A percentile compares a stretch with the other conserved stretches of the same genome.
These are phyloP conservation scores for Dallia pectoralis DNA, from an alignment of 2,797 vertebrate genomes.

Conservation along the genomic window DNA sequence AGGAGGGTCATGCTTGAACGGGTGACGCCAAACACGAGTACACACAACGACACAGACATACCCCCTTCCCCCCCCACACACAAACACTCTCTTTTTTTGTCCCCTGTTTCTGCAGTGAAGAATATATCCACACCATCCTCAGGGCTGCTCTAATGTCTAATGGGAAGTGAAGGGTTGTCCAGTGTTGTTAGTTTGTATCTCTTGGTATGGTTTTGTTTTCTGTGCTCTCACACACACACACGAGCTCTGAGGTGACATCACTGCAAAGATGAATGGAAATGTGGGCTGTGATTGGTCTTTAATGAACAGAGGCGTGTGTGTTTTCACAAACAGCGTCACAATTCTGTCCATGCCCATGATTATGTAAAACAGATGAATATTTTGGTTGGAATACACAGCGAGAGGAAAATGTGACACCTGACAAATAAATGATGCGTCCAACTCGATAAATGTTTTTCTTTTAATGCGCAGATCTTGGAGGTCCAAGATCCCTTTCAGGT, in stretches of 20 bases:
- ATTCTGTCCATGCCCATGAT: neutral
- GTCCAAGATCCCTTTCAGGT: neutral
- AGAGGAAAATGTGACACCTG: neutral
- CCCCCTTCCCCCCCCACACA: slow-evolving; percentile 2
- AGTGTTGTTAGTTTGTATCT: slow-evolving; percentile 63
- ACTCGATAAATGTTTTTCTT: neutral
- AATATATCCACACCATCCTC: slow-evolving; percentile 68
- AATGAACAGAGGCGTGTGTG: neutral
- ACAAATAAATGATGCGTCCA: neutral
- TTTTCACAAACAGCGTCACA: neutral
- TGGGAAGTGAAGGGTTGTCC: slow-evolving; percentile 71
- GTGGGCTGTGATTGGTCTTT: neutral
- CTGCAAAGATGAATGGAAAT: neutral
- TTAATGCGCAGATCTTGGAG: neutral
- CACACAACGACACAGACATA: slow-evolving; percentile 14
- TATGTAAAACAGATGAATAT: neutral
- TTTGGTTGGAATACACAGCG: neutral
- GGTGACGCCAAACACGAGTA: neutral
- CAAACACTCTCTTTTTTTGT: slow-evolving; percentile 35
- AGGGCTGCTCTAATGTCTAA: slow-evolving; percentile 67
- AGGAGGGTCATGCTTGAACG: neutral
- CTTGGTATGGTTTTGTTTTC: slow-evolving; percentile 21
- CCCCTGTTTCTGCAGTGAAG: slow-evolving; percentile 38
- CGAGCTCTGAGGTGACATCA: slow-evolving; percentile 1
- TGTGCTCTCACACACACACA: neutral